A percentile compares a stretch with the other conserved stretches of the same genome.
Conservation (phyloP, 2,797 vertebrate genomes). For the Rhadinocentrus ornatus region DNA sequence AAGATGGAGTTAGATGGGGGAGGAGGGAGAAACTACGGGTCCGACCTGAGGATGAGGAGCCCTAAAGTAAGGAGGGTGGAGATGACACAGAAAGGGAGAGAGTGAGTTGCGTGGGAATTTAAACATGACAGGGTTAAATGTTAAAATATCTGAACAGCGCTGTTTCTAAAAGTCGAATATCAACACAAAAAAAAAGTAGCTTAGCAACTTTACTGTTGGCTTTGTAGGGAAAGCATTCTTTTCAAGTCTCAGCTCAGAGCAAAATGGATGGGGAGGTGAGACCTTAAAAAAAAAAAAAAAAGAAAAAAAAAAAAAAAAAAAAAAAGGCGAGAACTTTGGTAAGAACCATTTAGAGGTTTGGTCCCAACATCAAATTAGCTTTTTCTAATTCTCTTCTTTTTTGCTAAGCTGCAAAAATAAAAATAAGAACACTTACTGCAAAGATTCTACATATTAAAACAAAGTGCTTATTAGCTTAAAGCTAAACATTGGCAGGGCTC, state of each 20-base stretch:
- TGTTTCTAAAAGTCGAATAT: background rate
- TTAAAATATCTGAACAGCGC: background rate
- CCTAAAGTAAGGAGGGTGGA: constrained; percentile 76
- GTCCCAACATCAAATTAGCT: background rate
- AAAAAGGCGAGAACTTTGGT: no score
- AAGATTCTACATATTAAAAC: background rate
- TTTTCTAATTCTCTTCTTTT: background rate
- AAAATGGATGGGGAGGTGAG: no score
- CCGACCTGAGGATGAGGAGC: constrained; percentile 82
- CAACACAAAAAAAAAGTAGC: background rate
- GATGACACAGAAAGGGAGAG: constrained; percentile 32
- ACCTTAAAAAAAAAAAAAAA: no score
- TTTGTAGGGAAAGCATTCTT: background rate
- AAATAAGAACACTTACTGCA: background rate
- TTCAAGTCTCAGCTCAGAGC: background rate
- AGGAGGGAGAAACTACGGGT: constrained; percentile 93
- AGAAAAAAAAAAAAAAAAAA: no score
- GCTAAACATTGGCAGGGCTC: background rate
- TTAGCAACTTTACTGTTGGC: background rate
- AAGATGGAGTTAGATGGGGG: constrained; percentile 88
- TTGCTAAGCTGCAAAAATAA: background rate
- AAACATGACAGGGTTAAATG: constrained; percentile 27
- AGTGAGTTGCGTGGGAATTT: constrained; percentile 33
- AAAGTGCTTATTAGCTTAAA: background rate
- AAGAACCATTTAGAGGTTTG: background rate